Evolutionary conservation across 2,888 invertebrate species (phyloP), one percentile per base, ranked within the genome.

Genomic region (Leptogaster cylindrica): DNA sequence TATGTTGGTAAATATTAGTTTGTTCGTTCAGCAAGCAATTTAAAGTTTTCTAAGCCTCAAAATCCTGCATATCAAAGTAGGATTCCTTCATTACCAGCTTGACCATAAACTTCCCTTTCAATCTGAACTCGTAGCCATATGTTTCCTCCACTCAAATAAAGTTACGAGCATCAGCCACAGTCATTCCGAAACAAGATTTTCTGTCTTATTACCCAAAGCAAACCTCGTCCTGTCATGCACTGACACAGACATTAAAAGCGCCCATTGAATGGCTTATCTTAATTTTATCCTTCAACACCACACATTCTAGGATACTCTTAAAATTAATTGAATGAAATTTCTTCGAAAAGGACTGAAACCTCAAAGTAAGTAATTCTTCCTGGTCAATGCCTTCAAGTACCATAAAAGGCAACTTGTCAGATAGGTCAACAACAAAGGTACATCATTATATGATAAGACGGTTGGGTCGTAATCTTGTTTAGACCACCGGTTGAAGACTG

Each of bases 221-320:
- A n/a, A 12, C 39, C 25, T 12, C 27, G 31, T 39, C 14, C 36
- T 58, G 25, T 41, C 36, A 23, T 23, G 8, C 10, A 23, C 12
- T 39, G 25, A 20, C 8, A 46, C n/a, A 12, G 58, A 44, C 52
- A 52, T 23, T 55, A 44, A 14, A 58, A 58, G 41, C 66, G 12
- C 28, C 55, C 46, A 41, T 16, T 23, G 25, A 36, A 66, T 52
- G 41, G 39, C 39, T 52, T 58, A 66, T 66, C 52, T 52, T 66
- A 46, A 58, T 46, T 51, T 66, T 41, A 55, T 55, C 52, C 66
- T 66, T 55, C 52, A 66, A 16, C 44, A 58, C 51, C 44, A 66
- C 46, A n/a, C 63, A 28, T 28, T 31, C 44, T 28, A 31, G 31
- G 46, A 44, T 46, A 28, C 46, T 63, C 46, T 44, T 28, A 44